phyloP scores from a whole-genome alignment of 2,113 vertebrate species.

The Asarcornis scutulata region DNA sequence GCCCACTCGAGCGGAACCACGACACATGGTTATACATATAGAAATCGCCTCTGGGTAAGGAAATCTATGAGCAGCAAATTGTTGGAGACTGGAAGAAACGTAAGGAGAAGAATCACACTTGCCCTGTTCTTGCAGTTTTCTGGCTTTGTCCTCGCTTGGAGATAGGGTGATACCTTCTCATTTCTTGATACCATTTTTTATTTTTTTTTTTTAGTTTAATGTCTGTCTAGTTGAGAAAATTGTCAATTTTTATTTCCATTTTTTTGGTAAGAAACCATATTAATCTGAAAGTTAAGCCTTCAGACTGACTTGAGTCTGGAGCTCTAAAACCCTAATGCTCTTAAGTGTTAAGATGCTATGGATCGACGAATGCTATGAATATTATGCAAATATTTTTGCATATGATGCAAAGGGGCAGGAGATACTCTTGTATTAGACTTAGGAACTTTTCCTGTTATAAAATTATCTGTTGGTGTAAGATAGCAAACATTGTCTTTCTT shows the following conservation, averaged over 20 bases:
- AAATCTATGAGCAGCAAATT: neutral
- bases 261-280: neutral
- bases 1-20: too few relatives aligned
- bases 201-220: neutral
- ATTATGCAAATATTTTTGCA: neutral
- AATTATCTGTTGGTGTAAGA: neutral
- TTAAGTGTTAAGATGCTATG: neutral
- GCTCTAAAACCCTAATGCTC: neutral
- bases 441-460: neutral
- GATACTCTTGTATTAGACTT: neutral
- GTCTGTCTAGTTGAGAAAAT: neutral
- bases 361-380: neutral
- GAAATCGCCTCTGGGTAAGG: neutral
- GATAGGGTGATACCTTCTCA: neutral
- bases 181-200: neutral
- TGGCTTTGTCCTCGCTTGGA: neutral
- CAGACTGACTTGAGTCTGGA: neutral
- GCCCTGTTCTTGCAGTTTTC: neutral
- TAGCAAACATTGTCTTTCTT: neutral
- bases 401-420: neutral
- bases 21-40: fast-evolving
- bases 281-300: neutral
- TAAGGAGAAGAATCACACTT: neutral
- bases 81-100: neutral
- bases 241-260: neutral